Base-by-base conservation (phyloP, 2,888 invertebrate species). In the Dinocampus coccinellae region DNA sequence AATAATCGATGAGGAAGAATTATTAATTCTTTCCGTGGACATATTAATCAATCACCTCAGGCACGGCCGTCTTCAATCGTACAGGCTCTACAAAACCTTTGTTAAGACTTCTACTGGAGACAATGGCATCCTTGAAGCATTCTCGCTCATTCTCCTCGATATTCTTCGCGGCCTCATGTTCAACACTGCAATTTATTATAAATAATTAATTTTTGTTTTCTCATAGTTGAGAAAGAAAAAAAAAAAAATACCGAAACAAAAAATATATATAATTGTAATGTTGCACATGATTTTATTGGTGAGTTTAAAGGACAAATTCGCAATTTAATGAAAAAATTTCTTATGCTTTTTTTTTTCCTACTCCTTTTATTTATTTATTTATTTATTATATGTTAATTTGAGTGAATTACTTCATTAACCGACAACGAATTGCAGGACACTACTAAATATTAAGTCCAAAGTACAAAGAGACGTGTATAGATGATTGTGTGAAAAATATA, bases 71-170 rank as follows among this genome's bases (percentile, higher is more conserved):
- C 74, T 77, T 83, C 2, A 85, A 73, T 34, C 70, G 76, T 1
- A 80, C 79, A 3, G 82, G 79, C 69, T 85, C 84, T 64, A 80
- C 78, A 69, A 84, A 86, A 20, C 84, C 84, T 75, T 82, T 85
- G 77, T 86, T 86, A 55, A 86, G 82, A 58, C 85, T 86, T 26
- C 85, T 80, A 47, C 84, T 84, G 62, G 85, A 86, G 6, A 86
- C 85, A 69, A 86, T 86, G 24, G 85, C 85, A 76, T 86, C 85
- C 78, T 86, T 85, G 77, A 86, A 86, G 65, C 84, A 82, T 73
- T 85, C 85, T 9, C 84, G 82, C 70, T 86, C 85, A 52, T 86
- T 86, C 73, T 86, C 85, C 71, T 86, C 85, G 73, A 86, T 86
- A 72, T 86, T 86, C 73, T 86, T 86, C 68, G 85, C 85, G n/a